Conservation (phyloP, 2,797 vertebrate genomes). For the Falco rusticolus region DNA sequence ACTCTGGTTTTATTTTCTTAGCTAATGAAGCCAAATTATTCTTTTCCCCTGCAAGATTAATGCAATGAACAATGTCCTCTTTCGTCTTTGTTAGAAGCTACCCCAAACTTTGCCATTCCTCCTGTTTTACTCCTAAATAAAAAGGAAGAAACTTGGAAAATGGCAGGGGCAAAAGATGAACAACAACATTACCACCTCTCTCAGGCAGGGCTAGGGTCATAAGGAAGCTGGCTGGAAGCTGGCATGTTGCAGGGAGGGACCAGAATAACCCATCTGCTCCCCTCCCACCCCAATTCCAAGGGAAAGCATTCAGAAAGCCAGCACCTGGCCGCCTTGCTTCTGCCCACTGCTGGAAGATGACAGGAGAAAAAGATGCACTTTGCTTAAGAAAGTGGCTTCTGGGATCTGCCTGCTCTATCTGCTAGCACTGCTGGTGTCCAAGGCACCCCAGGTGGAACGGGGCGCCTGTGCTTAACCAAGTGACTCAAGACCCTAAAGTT, state of each 20-base stretch:
- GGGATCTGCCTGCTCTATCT: not conserved
- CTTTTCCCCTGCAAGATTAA: not conserved
- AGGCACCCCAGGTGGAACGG: not conserved
- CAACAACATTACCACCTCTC: not conserved
- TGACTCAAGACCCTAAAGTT: not conserved
- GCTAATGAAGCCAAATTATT: not conserved
- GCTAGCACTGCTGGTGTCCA: not conserved
- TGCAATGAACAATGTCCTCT: not conserved
- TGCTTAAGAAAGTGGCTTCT: not conserved
- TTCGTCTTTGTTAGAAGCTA: not conserved
- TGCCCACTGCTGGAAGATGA: not conserved
- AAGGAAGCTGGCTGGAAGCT: not conserved
- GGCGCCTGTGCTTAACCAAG: not conserved
- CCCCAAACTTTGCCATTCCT: not conserved
- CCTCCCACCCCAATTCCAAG: not conserved
- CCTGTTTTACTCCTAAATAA: not conserved
- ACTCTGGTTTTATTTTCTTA: not conserved
- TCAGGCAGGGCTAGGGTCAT: not conserved
- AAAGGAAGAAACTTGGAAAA: not conserved
- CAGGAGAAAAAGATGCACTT: not conserved
- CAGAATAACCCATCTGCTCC: not conserved
- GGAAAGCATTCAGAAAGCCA: not conserved
- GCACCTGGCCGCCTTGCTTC: not conserved
- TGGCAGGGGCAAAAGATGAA: not conserved
- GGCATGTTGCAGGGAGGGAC: not conserved